Base-by-base conservation (phyloP, 2,888 invertebrate species). In the Leucophenga maculata region DNA sequence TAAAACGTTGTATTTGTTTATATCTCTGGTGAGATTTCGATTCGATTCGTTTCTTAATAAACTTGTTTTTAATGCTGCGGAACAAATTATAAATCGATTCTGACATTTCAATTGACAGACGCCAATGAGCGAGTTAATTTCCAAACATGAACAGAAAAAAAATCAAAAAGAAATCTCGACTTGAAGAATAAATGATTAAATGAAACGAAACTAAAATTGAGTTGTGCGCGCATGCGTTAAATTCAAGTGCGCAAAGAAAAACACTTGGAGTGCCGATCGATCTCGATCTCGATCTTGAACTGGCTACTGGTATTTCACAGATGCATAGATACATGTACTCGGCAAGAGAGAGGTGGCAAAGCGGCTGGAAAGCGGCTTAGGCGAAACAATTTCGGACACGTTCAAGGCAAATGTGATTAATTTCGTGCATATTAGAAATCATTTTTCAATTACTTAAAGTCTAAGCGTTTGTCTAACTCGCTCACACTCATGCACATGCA, bases 71-170 rank as follows among this genome's bases (percentile, higher is more conserved):
- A 74, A 66, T 59, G 54, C 73, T 64, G 62, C 50, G 67, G 70
- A 72, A 52, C 74, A 76, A 83, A 82, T 84, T 82, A 83, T 84
- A 82, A 84, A 84, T 84, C 83, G 85, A 77, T 82, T 79, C 78
- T 83, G 83, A 84, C 83, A 84, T 82, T 83, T 84, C 85, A 78
- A 83, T 79, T 84, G 83, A 84, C 83, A 84, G 83, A 81, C 79
- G 79, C 83, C 85, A 83, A 83, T 83, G 83, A 81, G 82, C 79
- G 84, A 81, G 84, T 84, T 82, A 84, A 82, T 82, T 82, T 82
- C 76, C 78, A 79, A 77, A 75, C 68, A 57, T 18, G 20, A 20
- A 46, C 18, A 18, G 20, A 46, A 6, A 67, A n/a, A 57, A 46
- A 64, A 39, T 26, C 46, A 26, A 55, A 65, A 39, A 16, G 8